phyloP scores from a whole-genome alignment of 2,888 invertebrate genomes.

The Dicranocentrus wangi region DNA sequence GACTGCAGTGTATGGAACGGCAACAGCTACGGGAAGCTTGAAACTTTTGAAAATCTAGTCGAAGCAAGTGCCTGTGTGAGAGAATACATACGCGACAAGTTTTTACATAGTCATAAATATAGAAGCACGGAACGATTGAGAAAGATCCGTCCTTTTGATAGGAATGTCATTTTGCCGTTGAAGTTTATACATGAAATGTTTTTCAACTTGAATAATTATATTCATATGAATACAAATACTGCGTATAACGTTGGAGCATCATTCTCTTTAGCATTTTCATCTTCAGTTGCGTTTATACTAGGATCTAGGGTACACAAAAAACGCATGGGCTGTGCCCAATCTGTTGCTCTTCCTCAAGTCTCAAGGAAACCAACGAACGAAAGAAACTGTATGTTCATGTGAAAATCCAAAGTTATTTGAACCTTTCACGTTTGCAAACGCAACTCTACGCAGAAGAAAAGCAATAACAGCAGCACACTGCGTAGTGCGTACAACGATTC shows the following conservation, averaged over 20 bases:
- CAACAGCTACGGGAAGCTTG: too few species aligned
- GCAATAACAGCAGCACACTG: neutral
- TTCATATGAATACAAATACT: too few species aligned
- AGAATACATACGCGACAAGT: too few species aligned
- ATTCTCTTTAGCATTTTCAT: neutral
- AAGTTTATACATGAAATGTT: neutral
- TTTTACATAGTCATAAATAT: neutral
- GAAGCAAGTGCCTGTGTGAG: neutral
- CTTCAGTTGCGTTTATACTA: too few species aligned
- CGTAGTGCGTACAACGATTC: neutral
- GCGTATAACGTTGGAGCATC: too few species aligned
- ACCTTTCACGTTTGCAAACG: slow-evolving; percentile 10
- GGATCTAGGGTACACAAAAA: too few species aligned
- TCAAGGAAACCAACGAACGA: too few species aligned
- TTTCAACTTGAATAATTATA: too few species aligned
- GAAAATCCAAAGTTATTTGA: slow-evolving; percentile 18
- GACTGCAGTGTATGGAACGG: too few species aligned
- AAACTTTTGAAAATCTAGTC: neutral
- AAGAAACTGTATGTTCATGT: slow-evolving; percentile 14
- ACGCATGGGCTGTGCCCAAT: too few species aligned
- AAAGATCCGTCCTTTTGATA: neutral
- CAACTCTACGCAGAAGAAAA: slow-evolving; percentile 3
- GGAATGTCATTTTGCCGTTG: neutral
- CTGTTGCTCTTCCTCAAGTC: too few species aligned
- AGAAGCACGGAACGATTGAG: too few species aligned